Evolutionary conservation across 1,140 invertebrate species (phyloP).

Genomic region (Arion vulgaris): DNA sequence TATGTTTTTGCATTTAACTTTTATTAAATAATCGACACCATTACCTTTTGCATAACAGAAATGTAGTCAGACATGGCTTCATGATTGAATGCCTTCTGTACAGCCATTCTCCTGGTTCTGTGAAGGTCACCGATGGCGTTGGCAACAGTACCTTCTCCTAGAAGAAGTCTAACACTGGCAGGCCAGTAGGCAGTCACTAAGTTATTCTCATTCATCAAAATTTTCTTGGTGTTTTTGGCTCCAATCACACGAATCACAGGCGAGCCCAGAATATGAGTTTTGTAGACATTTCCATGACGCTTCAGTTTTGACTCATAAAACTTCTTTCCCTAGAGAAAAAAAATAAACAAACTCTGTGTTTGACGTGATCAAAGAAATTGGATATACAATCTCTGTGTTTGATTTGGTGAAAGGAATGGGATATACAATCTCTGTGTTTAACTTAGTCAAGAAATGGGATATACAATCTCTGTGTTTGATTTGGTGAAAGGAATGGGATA

Average conservation of each 20-base stretch:
- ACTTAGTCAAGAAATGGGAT: no score
- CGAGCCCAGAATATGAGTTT: slow-evolving; percentile 62
- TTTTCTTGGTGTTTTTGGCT: slow-evolving; percentile 54
- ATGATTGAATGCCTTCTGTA: slow-evolving; percentile 59
- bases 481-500: no score
- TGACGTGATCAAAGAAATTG: no score
- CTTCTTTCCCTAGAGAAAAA: slow-evolving; percentile 49
- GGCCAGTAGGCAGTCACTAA: slow-evolving; percentile 64
- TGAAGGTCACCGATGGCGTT: slow-evolving; percentile 54
- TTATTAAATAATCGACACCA: no score
- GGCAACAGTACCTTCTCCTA: slow-evolving; percentile 55
- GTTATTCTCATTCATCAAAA: slow-evolving; percentile 59
- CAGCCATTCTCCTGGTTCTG: slow-evolving; percentile 47
- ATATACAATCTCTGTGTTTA: no score
- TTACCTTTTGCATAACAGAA: slow-evolving; percentile 49
- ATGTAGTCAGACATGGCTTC: slow-evolving; percentile 55
- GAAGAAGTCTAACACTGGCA: slow-evolving; percentile 50
- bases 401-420: no score
- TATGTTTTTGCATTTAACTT: no score
- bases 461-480: no score
- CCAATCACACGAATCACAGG: slow-evolving; percentile 64
- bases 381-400: no score
- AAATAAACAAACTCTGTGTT: not conserved
- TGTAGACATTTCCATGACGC: slow-evolving; percentile 62
- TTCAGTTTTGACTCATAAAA: slow-evolving; percentile 54